These are phyloP conservation scores for Caenorhabditis virilis DNA, from an alignment of 2,888 invertebrate genomes.

Conservation along the genomic window DNA sequence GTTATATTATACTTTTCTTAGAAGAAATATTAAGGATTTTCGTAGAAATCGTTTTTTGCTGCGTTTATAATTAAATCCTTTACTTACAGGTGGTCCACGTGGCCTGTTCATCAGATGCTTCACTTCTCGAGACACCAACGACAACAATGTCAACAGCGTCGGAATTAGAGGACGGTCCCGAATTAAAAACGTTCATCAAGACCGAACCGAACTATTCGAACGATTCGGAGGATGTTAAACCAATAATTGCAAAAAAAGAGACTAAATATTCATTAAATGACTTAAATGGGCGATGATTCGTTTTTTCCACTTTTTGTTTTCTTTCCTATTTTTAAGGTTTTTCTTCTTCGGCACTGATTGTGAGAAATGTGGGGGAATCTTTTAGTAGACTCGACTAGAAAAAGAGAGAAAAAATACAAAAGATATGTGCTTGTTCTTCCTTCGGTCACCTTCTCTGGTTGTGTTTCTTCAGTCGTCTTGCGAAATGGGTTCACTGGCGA, in stretches of 20 bases:
- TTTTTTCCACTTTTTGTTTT: background rate
- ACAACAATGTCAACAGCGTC: background rate
- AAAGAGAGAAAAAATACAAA: too few species aligned
- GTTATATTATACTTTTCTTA: too few species aligned
- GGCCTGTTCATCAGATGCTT: constrained; percentile 21
- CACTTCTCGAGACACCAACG: constrained; percentile 8
- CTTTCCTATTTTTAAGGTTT: background rate
- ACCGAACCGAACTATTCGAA: constrained; percentile 1
- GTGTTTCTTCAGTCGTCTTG: too few species aligned
- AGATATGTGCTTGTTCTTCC: too few species aligned
- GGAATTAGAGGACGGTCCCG: background rate
- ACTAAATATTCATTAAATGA: background rate
- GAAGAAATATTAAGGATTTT: too few species aligned
- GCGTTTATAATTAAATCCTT: background rate
- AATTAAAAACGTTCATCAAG: background rate
- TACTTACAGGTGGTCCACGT: constrained; percentile 31
- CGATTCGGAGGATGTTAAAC: constrained; percentile 3
- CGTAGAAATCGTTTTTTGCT: too few species aligned
- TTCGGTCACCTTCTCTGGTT: too few species aligned
- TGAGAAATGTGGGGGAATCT: too few species aligned
- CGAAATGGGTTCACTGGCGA: too few species aligned
- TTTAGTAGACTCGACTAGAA: too few species aligned
- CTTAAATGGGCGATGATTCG: background rate
- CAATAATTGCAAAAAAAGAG: constrained; percentile 4
- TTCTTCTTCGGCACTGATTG: too few species aligned